These are phyloP conservation scores for Callaeas wilsoni DNA, from an alignment of 2,113 vertebrate species.

Conservation along the genomic window DNA sequence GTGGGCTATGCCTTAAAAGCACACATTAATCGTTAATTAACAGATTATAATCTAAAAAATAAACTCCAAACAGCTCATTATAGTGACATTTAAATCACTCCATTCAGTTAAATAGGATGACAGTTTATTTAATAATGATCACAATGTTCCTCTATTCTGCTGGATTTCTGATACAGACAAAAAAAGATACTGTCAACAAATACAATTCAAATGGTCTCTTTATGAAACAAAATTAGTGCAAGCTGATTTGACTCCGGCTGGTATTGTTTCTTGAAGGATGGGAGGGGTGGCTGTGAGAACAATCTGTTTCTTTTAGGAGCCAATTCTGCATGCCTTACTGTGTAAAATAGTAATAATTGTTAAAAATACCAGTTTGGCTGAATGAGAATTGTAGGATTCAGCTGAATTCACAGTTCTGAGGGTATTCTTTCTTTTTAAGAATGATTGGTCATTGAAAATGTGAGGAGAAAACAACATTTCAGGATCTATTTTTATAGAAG, in stretches of 20 bases:
- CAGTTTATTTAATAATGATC: conserved; percentile 19
- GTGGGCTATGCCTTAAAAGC: conserved; percentile 44
- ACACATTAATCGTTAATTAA: conserved; percentile 52
- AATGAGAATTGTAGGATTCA: neutral
- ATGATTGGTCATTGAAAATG: conserved; percentile 50
- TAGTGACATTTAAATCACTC: conserved; percentile 39
- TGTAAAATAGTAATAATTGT: neutral
- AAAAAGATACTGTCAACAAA: neutral
- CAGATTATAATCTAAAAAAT: conserved; percentile 49
- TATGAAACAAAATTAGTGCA: conserved; percentile 17
- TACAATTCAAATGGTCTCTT: neutral
- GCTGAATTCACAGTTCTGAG: conserved; percentile 43
- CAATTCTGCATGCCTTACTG: neutral
- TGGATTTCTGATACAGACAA: conserved; percentile 1
- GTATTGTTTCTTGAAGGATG: conserved; percentile 25
- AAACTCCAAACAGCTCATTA: conserved; percentile 39
- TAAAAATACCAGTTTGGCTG: neutral
- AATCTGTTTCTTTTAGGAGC: conserved; percentile 15
- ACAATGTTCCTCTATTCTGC: neutral
- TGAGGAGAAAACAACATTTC: conserved; percentile 40
- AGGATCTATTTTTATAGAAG: conserved; percentile 69
- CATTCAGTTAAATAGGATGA: conserved; percentile 5
- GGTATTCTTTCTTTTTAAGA: conserved; percentile 22
- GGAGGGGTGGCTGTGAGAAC: neutral
- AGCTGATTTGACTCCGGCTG: conserved; percentile 38